These are phyloP conservation scores for Enteromius argenteus DNA, from an alignment of 2,797 vertebrate species.

Conservation along the genomic window DNA sequence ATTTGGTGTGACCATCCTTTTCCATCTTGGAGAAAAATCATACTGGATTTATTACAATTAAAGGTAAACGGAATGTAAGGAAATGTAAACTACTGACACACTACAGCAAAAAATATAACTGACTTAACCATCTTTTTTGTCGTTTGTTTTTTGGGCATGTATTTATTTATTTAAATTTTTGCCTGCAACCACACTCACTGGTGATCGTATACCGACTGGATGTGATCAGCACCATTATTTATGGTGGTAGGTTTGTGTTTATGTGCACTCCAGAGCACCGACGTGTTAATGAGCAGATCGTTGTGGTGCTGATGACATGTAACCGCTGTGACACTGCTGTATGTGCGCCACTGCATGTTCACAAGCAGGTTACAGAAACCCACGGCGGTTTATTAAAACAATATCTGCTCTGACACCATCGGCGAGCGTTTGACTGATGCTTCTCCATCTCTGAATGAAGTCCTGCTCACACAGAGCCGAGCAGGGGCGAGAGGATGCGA, in stretches of 20 bases:
- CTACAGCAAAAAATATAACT: too few species aligned
- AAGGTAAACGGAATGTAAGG: too few species aligned
- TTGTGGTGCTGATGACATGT: neutral
- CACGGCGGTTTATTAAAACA: conserved; percentile 61
- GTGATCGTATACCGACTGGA: neutral
- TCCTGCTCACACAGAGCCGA: conserved; percentile 63
- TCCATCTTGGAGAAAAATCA: too few species aligned
- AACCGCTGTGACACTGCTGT: conserved; percentile 21
- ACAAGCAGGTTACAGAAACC: neutral
- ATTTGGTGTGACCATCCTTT: too few species aligned
- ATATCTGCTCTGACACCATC: conserved; percentile 65
- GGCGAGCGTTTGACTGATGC: conserved; percentile 69
- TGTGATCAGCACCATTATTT: neutral
- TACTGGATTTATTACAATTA: too few species aligned
- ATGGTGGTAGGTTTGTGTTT: neutral
- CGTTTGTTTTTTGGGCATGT: too few species aligned
- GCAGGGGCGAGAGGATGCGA: conserved; percentile 67
- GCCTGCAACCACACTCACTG: neutral
- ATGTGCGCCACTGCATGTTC: conserved; percentile 15
- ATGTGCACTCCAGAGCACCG: neutral
- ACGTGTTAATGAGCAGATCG: conserved; percentile 3
- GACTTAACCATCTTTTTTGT: too few species aligned
- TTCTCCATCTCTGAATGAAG: conserved; percentile 72
- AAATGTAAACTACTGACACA: too few species aligned
- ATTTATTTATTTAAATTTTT: too few species aligned